Conservation (phyloP, 2,113 vertebrate species). For the Tamias sibiricus region DNA sequence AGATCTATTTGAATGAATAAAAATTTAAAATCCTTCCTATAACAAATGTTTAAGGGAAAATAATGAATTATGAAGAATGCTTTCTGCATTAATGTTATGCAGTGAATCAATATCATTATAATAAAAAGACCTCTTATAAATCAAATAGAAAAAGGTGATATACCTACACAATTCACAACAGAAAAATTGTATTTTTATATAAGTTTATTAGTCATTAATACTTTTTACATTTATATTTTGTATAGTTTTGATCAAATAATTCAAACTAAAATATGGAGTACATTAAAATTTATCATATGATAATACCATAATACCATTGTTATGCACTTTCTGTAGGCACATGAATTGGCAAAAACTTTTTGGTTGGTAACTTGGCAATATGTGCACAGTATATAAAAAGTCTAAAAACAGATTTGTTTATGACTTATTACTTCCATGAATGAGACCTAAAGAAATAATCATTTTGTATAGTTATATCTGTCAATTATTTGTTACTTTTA, state of each 20-base stretch:
- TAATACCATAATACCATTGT: neutral
- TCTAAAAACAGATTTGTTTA: constrained; percentile 15
- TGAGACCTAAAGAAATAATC: neutral
- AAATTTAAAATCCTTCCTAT: constrained; percentile 20
- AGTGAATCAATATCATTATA: neutral
- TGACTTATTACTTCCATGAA: neutral
- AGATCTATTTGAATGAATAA: neutral
- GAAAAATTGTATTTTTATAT: neutral
- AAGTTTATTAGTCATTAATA: neutral
- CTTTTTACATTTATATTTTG: constrained; percentile 27
- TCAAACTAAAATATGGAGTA: neutral
- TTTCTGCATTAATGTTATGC: neutral
- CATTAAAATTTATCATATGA: neutral
- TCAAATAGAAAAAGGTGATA: neutral
- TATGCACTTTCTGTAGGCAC: neutral
- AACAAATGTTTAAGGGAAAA: constrained; percentile 26
- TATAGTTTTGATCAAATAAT: neutral
- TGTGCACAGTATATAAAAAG: neutral
- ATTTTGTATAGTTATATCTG: neutral
- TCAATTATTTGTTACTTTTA: constrained; percentile 23
- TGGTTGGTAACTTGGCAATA: neutral
- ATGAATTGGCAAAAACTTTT: neutral
- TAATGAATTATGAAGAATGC: constrained; percentile 6
- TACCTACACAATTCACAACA: neutral
- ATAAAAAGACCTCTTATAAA: constrained; percentile 23